These are phyloP conservation scores for Pandion haliaetus DNA, from an alignment of 2,113 vertebrate genomes.

Conservation along the genomic window DNA sequence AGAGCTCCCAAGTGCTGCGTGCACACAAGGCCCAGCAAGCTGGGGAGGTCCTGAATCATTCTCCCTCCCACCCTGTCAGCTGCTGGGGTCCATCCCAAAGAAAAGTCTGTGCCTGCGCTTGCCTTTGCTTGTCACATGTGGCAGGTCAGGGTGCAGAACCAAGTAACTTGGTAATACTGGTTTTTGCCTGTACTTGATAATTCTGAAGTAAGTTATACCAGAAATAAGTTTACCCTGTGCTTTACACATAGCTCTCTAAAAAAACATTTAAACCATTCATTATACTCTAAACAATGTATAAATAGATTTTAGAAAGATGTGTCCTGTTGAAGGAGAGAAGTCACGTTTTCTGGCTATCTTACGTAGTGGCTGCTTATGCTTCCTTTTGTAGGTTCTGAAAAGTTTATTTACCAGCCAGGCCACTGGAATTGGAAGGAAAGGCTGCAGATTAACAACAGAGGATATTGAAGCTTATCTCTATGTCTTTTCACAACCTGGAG, in stretches of 20 bases:
- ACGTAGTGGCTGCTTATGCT: background rate
- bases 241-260: background rate
- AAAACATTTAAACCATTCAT: background rate
- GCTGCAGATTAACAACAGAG: conserved; percentile 86
- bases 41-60: background rate
- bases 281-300: background rate
- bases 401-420: conserved; percentile 89
- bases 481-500: conserved; percentile 93
- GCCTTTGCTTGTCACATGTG: background rate
- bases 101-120: background rate
- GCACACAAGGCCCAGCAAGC: background rate
- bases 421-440: conserved; percentile 89
- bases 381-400: conserved; percentile 82
- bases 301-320: background rate
- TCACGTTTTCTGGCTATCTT: background rate
- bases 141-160: background rate
- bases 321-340: background rate
- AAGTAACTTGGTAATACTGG: background rate
- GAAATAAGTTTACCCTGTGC: background rate
- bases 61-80: background rate
- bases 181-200: background rate
- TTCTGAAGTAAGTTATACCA: background rate
- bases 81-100: background rate
- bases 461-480: conserved; percentile 95
- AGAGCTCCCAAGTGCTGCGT: background rate